Evolutionary conservation across 53 echinoderm and acorn worm species (phyloP), one percentile per base, ranked within the genome.

Genomic region (Actinopyga echinites): DNA sequence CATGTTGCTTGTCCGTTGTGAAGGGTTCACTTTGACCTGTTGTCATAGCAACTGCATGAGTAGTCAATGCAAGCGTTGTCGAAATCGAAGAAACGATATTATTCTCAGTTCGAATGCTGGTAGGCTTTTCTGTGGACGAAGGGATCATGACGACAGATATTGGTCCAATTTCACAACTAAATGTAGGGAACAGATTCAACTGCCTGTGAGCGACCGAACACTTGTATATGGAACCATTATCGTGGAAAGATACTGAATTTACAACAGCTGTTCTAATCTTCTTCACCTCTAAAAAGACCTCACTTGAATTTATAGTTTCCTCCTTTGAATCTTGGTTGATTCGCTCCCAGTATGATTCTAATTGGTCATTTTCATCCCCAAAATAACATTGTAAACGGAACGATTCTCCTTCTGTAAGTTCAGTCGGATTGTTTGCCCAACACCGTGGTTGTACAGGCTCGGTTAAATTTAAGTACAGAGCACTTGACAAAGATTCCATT

Each of bases 141-240:
- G 7, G 17, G 17, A 1, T 49, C 17, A 49, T 49, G 6, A 49
- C 25, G 30, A 54, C 29, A 56, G 3, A 15, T 49, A 54, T 53
- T 8, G 77, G 77, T 11, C 56, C 77, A 32, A 77, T 77, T 56
- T 77, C 77, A 43, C 77, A 77, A 26, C 15, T 52, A 30, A 54
- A 77, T n/a, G 19, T 37, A 22, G 73, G 45, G 15, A 23, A 28
- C 28, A 54, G 0, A 28, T 8, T 6, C 1, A 28, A 15, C 43
- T 19, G 4, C 28, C 28, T 77, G 4, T 43, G 29, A 54, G n/a
- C 54, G 12, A 77, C 12, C 7, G 8, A 19, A 30, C 77, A 77
- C 56, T 30, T 45, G 32, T 30, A 77, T 2, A 12, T 21, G 13
- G 29, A 31, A 54, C 31, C 56, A 32, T 77, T 31, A 30, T 54